Evolutionary conservation across 1,140 invertebrate species (phyloP), one percentile per base, ranked within the genome.

Genomic region (Sinella curviseta): DNA sequence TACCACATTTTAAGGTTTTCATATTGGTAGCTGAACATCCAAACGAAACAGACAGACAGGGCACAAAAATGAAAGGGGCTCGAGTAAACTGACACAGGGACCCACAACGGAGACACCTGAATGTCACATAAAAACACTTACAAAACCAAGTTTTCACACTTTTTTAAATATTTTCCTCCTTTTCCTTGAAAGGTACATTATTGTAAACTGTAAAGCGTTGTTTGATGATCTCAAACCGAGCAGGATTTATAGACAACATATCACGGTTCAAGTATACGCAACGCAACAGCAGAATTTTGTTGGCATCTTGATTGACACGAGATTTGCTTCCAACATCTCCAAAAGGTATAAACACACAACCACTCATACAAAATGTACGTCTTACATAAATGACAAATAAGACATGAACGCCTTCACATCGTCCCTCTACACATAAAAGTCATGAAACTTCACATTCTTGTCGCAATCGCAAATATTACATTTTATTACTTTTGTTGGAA

Each of bases 261-360:
- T 60, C 57, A 60, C 8, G 26, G 31, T 26, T 33, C 65, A 70
- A 70, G 12, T 3, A 4, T 70, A 30, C 1, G 4, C 26, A 14
- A 31, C 8, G 65, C 2, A 70, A 14, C 57, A 48, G 8, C 65
- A 30, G 1, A 31, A 70, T 70, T 30, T 70, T 17, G 12, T 33
- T 70, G 65, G 65, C 65, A 70, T 70, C 65, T 70, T 70, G 65
- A 70, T 70, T 70, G 65, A 70, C 65, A 70, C 30, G 31, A 70
- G 65, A 70, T 70, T 48, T 70, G 65, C 65, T 70, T 33, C 65
- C 65, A 70, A 70, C 3, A 12, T 16, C 57, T 48, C 26, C 57
- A 12, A 26, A 65, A 65, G 24, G 57, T 65, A 65, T 26, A n/a
- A 26, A 26, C 24, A n/a, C 57, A 17, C 4, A 48, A 48, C 8